Evolutionary conservation across 2,113 vertebrate genomes (phyloP), one percentile per base, ranked within the genome.

Genomic region (Vireo altiloquus): DNA sequence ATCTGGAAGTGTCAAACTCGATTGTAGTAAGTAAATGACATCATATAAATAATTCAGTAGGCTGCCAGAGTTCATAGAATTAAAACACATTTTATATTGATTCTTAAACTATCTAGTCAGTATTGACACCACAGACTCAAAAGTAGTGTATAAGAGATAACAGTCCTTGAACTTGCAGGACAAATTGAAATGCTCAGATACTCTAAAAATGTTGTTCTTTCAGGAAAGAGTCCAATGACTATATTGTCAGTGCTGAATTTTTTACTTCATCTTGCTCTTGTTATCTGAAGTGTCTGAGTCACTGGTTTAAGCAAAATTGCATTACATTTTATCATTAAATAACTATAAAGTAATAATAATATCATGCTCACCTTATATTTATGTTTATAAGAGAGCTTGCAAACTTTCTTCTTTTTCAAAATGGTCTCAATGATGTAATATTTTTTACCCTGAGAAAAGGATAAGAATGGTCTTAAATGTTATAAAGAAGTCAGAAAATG

Each of bases 31-130:
- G 87, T 82, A 96, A 92, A 84, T 82, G 44, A 79, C 77, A 87
- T 49, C 15, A n/a, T 28, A 84, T 89, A 83, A 96, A 96, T 95
- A 94, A 93, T 96, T 93, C 86, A 91, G 33, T 39, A 86, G 65
- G 30, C 84, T 93, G 83, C 42, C 79, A 88, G 72, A 66, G 70
- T 76, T 77, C 83, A 75, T 61, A 82, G 77, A 90, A 93, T 94
- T 95, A 89, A 93, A 87, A 81, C 57, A 68, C n/a, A 4, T 79
- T 92, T 95, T 91, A 22, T 87, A 87, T 66, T 7, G 21, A 15
- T 60, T 87, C 82, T 39, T 76, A 90, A 95, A 87, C 66, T 39
- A 6, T 61, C 78, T 90, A 5, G 0, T 87, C 53, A 53, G 40
- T 53, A 50, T 72, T 76, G 75, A 68, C 42, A 94, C 30, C 52